Percentiles rank a stretch among this genome's conserved stretches.
phyloP scores from a whole-genome alignment of 2,888 invertebrate genomes.

The Maniola hyperantus region DNA sequence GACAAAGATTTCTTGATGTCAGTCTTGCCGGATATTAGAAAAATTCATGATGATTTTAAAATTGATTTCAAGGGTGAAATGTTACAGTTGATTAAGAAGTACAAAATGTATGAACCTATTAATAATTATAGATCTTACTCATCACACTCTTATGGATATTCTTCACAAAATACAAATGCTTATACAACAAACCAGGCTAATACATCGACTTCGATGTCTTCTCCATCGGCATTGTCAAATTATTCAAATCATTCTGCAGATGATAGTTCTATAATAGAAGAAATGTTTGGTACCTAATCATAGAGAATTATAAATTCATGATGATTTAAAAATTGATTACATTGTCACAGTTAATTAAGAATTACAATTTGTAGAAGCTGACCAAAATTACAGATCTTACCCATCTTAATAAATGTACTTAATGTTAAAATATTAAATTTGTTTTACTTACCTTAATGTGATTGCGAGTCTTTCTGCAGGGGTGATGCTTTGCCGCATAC shows the following conservation, averaged over 20 bases:
- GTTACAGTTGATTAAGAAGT: constrained; percentile 2
- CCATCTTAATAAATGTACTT: background rate
- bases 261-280: constrained; percentile 2
- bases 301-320: constrained; percentile 2
- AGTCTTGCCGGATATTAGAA: constrained; percentile 4
- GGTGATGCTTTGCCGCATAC: constrained; percentile 2
- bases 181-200: constrained; percentile 1
- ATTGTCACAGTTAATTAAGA: constrained; percentile 3
- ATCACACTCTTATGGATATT: constrained; percentile 1
- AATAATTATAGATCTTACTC: background rate
- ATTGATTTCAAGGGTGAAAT: constrained; percentile 1
- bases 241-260: background rate
- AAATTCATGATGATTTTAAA: constrained; percentile 4
- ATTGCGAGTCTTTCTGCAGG: constrained; percentile 1
- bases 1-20: constrained; percentile 4
- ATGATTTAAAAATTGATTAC: constrained; percentile 2
- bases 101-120: constrained; percentile 4
- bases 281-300: constrained; percentile 1
- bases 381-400: background rate
- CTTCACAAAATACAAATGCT: constrained; percentile 2
- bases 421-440: constrained; percentile 11
- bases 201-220: background rate
- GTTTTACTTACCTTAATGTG: constrained; percentile 2
- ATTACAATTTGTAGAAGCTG: background rate
- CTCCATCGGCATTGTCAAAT: constrained; percentile 4